Evolutionary conservation across 2,113 vertebrate genomes (phyloP).

Genomic region (Pollachius pollachius): DNA sequence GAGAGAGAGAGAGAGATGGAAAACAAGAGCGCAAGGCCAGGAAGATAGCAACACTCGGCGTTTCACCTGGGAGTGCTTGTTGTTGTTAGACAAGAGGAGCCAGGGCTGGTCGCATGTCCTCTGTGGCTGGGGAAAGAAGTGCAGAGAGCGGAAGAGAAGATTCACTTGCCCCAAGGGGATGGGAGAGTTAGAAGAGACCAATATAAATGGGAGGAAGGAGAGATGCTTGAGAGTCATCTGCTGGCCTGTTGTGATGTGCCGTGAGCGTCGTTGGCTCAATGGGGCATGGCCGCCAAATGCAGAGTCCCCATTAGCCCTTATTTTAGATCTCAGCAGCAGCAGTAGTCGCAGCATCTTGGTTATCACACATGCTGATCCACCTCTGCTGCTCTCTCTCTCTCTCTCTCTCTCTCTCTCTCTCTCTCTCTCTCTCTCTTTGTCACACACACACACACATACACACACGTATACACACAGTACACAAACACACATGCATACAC

Average conservation of each 20-base stretch:
- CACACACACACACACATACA: neutral
- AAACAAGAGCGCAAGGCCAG: neutral
- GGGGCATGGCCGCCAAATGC: neutral
- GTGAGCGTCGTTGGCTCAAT: neutral
- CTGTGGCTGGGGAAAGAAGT: neutral
- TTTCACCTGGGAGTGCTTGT: slow-evolving; percentile 2
- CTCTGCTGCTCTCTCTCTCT: neutral
- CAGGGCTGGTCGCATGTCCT: neutral
- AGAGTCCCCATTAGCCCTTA: neutral
- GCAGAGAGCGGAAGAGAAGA: neutral
- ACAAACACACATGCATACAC: too few relatives aligned
- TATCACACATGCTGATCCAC: neutral
- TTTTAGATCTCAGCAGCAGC: slow-evolving; percentile 5
- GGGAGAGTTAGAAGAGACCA: neutral
- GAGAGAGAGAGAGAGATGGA: neutral
- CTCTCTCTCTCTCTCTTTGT: too few relatives aligned
- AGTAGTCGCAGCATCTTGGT: neutral
- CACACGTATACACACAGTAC: too few relatives aligned
- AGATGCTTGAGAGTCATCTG: neutral
- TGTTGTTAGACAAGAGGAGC: neutral
- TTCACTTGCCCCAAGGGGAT: neutral
- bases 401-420: neutral
- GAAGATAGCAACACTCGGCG: neutral
- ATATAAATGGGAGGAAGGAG: neutral
- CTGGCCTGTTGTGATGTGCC: slow-evolving; percentile 3